Percentiles rank a stretch among this genome's conserved stretches.
Conservation (phyloP, 2,797 vertebrate species). For the Falco berigora region DNA sequence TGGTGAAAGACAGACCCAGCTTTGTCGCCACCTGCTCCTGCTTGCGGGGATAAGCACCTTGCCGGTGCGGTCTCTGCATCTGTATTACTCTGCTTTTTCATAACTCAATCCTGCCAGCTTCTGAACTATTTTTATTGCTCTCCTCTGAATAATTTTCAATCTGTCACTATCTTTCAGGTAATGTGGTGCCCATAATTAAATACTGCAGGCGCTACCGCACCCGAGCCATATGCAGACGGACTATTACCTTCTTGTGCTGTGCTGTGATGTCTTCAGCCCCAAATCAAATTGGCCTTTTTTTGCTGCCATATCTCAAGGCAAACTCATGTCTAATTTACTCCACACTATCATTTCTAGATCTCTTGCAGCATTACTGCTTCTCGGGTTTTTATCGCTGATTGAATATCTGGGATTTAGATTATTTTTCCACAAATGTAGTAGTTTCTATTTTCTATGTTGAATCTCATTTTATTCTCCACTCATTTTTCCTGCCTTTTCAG, state of each 20-base stretch:
- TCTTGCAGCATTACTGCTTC: constrained; percentile 50
- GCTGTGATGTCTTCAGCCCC: constrained; percentile 51
- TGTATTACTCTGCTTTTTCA: neutral
- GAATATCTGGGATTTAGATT: constrained; percentile 55
- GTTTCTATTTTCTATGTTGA: constrained; percentile 27
- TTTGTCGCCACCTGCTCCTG: neutral
- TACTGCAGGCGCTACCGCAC: constrained; percentile 37
- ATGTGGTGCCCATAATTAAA: constrained; percentile 63
- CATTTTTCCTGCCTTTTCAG: neutral
- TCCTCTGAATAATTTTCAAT: constrained; percentile 65
- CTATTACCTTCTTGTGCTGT: constrained; percentile 39
- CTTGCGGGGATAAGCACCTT: neutral
- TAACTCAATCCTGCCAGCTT: constrained; percentile 51
- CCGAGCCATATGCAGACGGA: constrained; percentile 47
- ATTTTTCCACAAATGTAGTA: constrained; percentile 40
- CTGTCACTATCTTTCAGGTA: constrained; percentile 60
- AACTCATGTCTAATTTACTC: constrained; percentile 62
- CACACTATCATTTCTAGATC: constrained; percentile 46
- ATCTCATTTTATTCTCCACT: constrained; percentile 42
- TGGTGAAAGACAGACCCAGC: neutral
- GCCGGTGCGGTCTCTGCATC: fast-evolving
- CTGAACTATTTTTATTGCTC: constrained; percentile 58
- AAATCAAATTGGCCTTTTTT: constrained; percentile 61
- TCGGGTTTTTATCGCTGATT: constrained; percentile 36
- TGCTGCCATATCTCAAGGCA: constrained; percentile 63